Evolutionary conservation across 1,140 invertebrate genomes (phyloP), one percentile per base, ranked within the genome.

Genomic region (Laupala kohalensis): DNA sequence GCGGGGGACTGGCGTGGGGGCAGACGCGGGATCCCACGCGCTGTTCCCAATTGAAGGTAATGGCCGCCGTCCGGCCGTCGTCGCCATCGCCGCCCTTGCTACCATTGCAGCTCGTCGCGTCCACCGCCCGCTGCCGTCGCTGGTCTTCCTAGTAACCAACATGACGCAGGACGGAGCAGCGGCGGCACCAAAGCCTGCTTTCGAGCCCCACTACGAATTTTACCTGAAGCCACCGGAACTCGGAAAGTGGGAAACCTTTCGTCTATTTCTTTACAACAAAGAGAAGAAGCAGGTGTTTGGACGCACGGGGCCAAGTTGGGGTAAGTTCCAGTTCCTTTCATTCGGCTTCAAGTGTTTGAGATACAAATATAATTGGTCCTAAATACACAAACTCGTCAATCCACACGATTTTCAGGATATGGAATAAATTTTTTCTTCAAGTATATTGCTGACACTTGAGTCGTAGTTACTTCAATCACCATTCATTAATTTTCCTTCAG

Each of bases 261-360:
- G 64, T 62, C 30, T 67, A 6, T 74, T 73, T 64, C 62, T 74
- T 27, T 74, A 73, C 65, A 74, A 74, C 29, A 26, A 62, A 4
- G 27, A 63, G 3, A 72, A 26, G 6, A 72, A 72, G 12, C 62
- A 69, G n/a, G 69, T 74, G 27, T 64, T 74, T 19, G 73, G 73
- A 6, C 28, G 73, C n/a, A 74, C 73, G 12, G 73, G 71, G 5
- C 27, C 28, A n/a, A 73, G 73, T 68, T 74, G 73, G 73, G 64
- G 73, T 74, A 62, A 73, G 73, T 68, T 4, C 9, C 37, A 9
- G n/a, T n/a, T n/a, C n/a, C n/a, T n/a, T n/a, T n/a, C n/a, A n/a
- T n/a, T n/a, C n/a, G n/a, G n/a, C n/a, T n/a, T n/a, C n/a, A n/a
- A n/a, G n/a, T n/a, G n/a, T n/a, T n/a, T n/a, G n/a, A n/a, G n/a